Percentiles rank a stretch among this genome's conserved stretches.
phyloP scores from a whole-genome alignment of 1,140 invertebrate species.

The Sycobia sp. region DNA sequence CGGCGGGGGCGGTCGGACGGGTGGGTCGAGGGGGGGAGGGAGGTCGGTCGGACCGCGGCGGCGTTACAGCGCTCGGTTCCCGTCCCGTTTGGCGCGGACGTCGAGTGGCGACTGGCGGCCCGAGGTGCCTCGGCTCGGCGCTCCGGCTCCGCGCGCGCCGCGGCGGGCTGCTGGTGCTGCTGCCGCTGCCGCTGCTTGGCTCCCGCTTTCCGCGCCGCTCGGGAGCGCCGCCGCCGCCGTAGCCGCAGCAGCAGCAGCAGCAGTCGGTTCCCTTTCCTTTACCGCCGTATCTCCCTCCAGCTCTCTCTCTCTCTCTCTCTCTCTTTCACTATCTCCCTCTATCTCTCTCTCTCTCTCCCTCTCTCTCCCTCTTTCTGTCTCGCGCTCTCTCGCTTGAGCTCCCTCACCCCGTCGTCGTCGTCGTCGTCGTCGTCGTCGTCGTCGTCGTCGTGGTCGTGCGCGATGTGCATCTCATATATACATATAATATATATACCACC shows the following conservation, averaged over 20 bases:
- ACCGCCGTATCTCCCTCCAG: constrained; percentile 3
- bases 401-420: too few relatives aligned
- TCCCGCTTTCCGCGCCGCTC: not conserved
- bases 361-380: not conserved
- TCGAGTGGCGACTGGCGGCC: constrained; percentile 22
- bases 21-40: not conserved
- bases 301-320: constrained; percentile 28
- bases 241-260: constrained; percentile 1
- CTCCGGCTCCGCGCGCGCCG: constrained; percentile 6
- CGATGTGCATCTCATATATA: too few relatives aligned
- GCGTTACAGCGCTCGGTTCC: too few relatives aligned
- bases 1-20: too few relatives aligned
- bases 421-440: too few relatives aligned
- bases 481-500: too few relatives aligned
- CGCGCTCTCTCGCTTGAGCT: too few relatives aligned
- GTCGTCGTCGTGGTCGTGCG: too few relatives aligned
- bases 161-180: constrained; percentile 4
- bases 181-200: not conserved
- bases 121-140: too few relatives aligned
- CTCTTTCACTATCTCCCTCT: too few relatives aligned
- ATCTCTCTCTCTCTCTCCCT: not conserved
- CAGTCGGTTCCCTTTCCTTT: not conserved
- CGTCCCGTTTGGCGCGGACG: constrained; percentile 19
- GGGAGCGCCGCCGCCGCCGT: not conserved
- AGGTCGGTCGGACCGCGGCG: not conserved